Evolutionary conservation across 2,888 invertebrate species (phyloP), one percentile per base, ranked within the genome.

Genomic region (Luperina nickerlii): DNA sequence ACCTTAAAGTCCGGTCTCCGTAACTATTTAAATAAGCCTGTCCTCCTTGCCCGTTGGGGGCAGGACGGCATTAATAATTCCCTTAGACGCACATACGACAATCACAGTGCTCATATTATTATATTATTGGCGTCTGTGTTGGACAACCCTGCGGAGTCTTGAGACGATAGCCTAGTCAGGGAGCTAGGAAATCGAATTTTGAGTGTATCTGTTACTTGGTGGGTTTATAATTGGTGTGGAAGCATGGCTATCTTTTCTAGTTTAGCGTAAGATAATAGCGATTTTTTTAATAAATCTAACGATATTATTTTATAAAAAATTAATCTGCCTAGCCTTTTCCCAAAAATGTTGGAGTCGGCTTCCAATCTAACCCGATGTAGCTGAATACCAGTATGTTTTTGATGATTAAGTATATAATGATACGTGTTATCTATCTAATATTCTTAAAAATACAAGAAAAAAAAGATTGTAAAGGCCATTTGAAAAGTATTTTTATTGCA

Each of bases 61-160:
- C 94, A 93, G 92, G 91, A 89, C 86, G 88, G 95, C 96, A 95
- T 96, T 94, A 96, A 96, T 96, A 97, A 96, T 96, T 95, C 96
- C 92, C 92, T 96, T 91, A 95, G 96, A 95, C 95, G 92, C 95
- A 95, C 96, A 96, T 95, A 96, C 96, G 96, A 95, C 96, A 95
- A 93, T 94, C 92, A 92, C 95, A 95, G 92, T 89, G 90, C 92
- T 93, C 93, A 93, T 94, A 94, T 95, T 96, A 95, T 96, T 95
- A 94, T 96, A 95, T 95, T 95, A 95, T 93, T 92, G 94, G 91
- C 86, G 92, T 95, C 96, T 96, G 96, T 89, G 89, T 92, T 90
- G 90, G 96, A 96, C 96, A 96, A 92, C 96, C 96, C 95, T 96
- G 89, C 90, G 87, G 90, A 86, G 92, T 95, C 96, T 96, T 96